phyloP scores from a whole-genome alignment of 2,888 invertebrate species.

The Chydorus sphaericus region DNA sequence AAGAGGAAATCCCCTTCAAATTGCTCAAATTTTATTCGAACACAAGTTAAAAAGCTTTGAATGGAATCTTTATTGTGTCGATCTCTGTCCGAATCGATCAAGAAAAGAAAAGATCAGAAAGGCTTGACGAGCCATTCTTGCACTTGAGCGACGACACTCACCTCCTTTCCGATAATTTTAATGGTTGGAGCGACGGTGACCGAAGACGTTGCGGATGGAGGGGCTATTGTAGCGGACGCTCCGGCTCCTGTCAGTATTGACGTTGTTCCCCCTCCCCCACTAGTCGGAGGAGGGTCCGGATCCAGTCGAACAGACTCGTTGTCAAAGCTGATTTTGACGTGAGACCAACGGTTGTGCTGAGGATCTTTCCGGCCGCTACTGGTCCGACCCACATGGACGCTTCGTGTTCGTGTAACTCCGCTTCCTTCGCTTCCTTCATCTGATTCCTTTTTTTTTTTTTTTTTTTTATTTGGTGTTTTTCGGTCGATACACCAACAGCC shows the following conservation, averaged over 20 bases:
- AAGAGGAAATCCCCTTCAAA: no score
- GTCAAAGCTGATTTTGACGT: slow-evolving; percentile 15
- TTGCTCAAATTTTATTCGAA: no score
- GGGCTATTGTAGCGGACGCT: no score
- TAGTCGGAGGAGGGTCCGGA: slow-evolving; percentile 8
- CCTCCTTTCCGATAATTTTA: slow-evolving; percentile 16
- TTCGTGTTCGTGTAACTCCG: not conserved
- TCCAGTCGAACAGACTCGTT: slow-evolving; percentile 15
- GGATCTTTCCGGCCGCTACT: not conserved
- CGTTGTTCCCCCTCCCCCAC: not conserved
- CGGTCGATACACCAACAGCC: no score
- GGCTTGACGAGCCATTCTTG: no score
- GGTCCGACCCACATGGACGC: not conserved
- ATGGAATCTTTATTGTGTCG: no score
- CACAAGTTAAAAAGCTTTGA: no score
- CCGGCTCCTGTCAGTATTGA: not conserved
- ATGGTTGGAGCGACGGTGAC: slow-evolving; percentile 14
- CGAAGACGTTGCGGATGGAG: not conserved
- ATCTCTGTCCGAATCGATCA: no score
- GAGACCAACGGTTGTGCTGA: slow-evolving; percentile 12
- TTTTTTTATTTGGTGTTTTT: no score
- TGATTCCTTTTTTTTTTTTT: no score
- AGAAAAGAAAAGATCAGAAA: no score
- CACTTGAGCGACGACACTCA: no score
- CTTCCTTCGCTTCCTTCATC: not conserved